A percentile compares a stretch with the other conserved stretches of the same genome.
Conservation (phyloP, 2,113 vertebrate genomes). For the Perca schrenkii region DNA sequence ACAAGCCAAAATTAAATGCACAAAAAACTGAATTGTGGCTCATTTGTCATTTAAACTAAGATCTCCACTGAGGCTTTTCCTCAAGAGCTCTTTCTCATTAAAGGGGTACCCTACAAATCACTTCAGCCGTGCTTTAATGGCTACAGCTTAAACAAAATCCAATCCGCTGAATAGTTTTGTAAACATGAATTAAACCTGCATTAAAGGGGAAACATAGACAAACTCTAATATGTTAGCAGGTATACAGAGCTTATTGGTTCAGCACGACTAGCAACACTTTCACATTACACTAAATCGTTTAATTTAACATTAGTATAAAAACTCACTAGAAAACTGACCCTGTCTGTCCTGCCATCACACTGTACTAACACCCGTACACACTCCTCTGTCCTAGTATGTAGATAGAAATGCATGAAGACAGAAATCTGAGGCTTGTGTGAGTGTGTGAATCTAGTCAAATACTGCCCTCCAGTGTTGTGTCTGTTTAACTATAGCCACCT, state of each 20-base stretch:
- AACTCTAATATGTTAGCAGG: not conserved
- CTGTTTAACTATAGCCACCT: slow-evolving; percentile 36
- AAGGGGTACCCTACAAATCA: not conserved
- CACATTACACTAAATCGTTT: not conserved
- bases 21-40: not conserved
- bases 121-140: not conserved
- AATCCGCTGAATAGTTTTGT: not conserved
- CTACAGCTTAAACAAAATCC: not conserved
- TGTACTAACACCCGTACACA: slow-evolving; percentile 37
- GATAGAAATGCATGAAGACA: slow-evolving; percentile 20
- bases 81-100: not conserved
- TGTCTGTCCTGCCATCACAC: not conserved
- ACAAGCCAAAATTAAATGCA: not conserved
- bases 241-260: not conserved
- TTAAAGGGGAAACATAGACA: not conserved
- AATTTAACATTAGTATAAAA: not conserved
- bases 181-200: not conserved
- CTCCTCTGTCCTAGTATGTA: slow-evolving; percentile 3
- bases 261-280: not conserved
- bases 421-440: not conserved
- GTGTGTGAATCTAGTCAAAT: slow-evolving; percentile 1
- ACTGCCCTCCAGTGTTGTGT: slow-evolving; percentile 69
- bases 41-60: not conserved
- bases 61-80: not conserved
- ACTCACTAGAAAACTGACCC: not conserved